Evolutionary conservation across 2,797 vertebrate species (phyloP), one percentile per base, ranked within the genome.

Genomic region (Gambusia yucatana): DNA sequence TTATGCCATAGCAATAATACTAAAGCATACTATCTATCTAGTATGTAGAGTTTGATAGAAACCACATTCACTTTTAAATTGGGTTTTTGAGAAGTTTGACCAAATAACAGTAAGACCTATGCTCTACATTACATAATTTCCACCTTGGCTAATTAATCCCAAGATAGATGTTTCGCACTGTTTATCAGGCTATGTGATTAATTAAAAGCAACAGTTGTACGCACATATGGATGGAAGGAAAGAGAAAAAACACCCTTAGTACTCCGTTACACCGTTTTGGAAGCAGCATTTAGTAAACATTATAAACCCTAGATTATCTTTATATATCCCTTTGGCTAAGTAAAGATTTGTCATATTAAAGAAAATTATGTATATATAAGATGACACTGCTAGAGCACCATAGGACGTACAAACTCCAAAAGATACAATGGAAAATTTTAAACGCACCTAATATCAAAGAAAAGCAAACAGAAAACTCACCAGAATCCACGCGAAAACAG

Each of bases 381-480:
- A 81, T 43, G 44, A 81, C 16, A 47, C 48, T 0, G 9, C 36
- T 1, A 57, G 33, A 59, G 14, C 1, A 67, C 3, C 1, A 25
- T 3, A 30, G 1, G 2, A 9, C 1, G 17, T n/a, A 52, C n/a
- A 3, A 33, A 65, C 28, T 3, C 33, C 8, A 5, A 25, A 20
- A 33, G 65, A 46, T 50, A 6, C 3, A n/a, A 73, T 20, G 41
- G 63, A 22, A 7, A 13, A 17, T 11, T 69, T 44, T 75, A 44
- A 28, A 8, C 0, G 30, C 33, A 14, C 61, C 75, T 80, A 8
- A 17, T 22, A 9, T 39, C 0, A 43, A 52, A 84, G 11, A 22
- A 85, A 79, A 77, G 47, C 75, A 41, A 20, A 78, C 69, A 28
- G 28, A 39, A 59, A 33, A 94, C 92, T 95, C 83, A 95, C 94